Evolutionary conservation across 2,888 invertebrate genomes (phyloP), one percentile per base, ranked within the genome.

Genomic region (Tinea semifulvella): DNA sequence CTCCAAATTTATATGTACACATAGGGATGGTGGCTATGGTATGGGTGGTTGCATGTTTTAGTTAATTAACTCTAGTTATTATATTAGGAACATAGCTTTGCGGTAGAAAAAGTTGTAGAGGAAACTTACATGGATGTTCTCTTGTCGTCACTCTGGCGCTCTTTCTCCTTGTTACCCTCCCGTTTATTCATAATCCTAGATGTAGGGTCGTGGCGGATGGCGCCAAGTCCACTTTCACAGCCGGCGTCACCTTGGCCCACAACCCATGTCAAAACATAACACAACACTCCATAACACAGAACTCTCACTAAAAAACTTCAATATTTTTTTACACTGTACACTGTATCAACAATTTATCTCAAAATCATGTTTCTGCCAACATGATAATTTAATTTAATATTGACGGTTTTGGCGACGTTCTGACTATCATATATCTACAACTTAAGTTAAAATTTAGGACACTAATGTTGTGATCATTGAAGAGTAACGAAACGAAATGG

Each of bases 101-200:
- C n/a, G n/a, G n/a, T n/a, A n/a, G n/a, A n/a, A n/a, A n/a, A 5
- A 31, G 5, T 31, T 5, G 13, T 31, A 31, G n/a, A 38, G 36
- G 43, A 25, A 49, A 51, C 81, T 79, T 70, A 82, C 81, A 69
- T 74, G 56, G 80, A 80, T 59, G 73, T 71, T 66, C 79, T 69
- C 65, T 83, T 82, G 49, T 81, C 81, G 60, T 82, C 81, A 58
- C 73, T 79, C 61, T 80, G 79, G 63, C 81, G 79, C 68, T 82
- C 82, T 62, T 82, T 80, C 49, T 80, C 79, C 64, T 80, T 76
- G 65, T 63, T 79, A 65, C 69, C 69, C 53, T 80, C 80, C 55
- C 79, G 73, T 63, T 79, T 81, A 68, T 81, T 80, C 82, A 82
- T 81, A 72, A 71, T 81, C 72, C 63, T 66, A 67, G 63, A 59